A percentile compares a stretch with the other conserved stretches of the same genome.
phyloP scores from a whole-genome alignment of 2,888 invertebrate species.

The Tetragnatha montana region DNA sequence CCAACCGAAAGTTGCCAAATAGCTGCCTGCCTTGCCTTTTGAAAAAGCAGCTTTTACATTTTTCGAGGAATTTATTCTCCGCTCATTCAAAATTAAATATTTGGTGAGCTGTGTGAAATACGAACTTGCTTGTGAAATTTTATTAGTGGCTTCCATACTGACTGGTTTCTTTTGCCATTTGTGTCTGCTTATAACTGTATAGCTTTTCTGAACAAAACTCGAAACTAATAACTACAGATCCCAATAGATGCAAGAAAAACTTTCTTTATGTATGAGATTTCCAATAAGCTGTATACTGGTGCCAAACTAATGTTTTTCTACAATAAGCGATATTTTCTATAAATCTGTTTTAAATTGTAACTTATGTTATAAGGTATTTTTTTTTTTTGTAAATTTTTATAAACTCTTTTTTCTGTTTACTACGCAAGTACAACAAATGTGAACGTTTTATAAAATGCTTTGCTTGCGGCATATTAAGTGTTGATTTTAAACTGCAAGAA shows the following conservation, averaged over 20 bases:
- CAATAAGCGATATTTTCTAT: no score
- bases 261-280: no score
- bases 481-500: constrained; percentile 44
- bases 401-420: no score
- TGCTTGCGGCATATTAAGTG: constrained; percentile 2
- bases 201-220: no score
- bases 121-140: background rate
- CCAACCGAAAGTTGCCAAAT: constrained; percentile 30
- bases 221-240: no score
- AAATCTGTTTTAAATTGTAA: no score
- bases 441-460: background rate
- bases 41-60: background rate
- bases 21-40: background rate
- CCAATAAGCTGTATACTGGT: background rate
- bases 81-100: background rate
- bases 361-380: no score
- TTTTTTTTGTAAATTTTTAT: no score
- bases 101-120: background rate
- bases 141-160: background rate
- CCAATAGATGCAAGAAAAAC: no score
- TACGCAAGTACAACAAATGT: no score
- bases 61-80: background rate
- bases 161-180: background rate
- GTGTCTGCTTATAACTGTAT: no score
- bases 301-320: constrained; percentile 16